Percentiles rank a stretch among this genome's conserved stretches.
phyloP scores from a whole-genome alignment of 2,888 invertebrate genomes.

The Rhingia campestris region DNA sequence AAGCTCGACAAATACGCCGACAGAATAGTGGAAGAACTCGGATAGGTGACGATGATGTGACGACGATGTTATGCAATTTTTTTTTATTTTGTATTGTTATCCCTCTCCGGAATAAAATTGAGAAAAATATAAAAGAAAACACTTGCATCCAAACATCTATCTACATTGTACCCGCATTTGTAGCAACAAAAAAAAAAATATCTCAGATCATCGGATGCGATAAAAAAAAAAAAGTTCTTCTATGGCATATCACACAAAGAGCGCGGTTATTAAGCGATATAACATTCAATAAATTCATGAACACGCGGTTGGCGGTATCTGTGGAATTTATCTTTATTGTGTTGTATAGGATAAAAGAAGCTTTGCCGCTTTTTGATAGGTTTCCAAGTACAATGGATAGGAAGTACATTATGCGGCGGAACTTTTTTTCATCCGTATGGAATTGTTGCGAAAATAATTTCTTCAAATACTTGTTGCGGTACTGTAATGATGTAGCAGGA shows the following conservation, averaged over 20 bases:
- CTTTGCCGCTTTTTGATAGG: slow-evolving; percentile 54
- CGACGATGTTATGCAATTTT: slow-evolving; percentile 26
- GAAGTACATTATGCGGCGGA: slow-evolving; percentile 56
- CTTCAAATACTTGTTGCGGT: too few relatives aligned
- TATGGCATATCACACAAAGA: slow-evolving; percentile 48
- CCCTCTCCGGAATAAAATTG: slow-evolving; percentile 26
- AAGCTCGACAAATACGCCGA: slow-evolving; percentile 28
- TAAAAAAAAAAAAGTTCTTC: slow-evolving; percentile 33
- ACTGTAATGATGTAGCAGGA: too few relatives aligned
- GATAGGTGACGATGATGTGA: slow-evolving; percentile 22
- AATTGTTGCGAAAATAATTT: slow-evolving; percentile 6
- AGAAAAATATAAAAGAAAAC: slow-evolving; percentile 31
- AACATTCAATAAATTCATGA: slow-evolving; percentile 68
- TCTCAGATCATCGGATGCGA: slow-evolving; percentile 57
- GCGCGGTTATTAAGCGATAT: slow-evolving; percentile 49
- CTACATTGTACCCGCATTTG: slow-evolving; percentile 61
- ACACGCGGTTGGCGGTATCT: slow-evolving; percentile 53
- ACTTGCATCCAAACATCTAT: slow-evolving; percentile 54
- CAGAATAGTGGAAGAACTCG: background rate
- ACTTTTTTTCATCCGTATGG: slow-evolving; percentile 11
- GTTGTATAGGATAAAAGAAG: slow-evolving; percentile 62
- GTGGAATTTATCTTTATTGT: slow-evolving; percentile 47
- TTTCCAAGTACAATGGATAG: slow-evolving; percentile 45
- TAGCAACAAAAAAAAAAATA: slow-evolving; percentile 7
- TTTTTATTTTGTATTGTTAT: slow-evolving; percentile 46